Evolutionary conservation across 2,888 invertebrate species (phyloP), one percentile per base, ranked within the genome.

Genomic region (Scaptomyza caliginosa): DNA sequence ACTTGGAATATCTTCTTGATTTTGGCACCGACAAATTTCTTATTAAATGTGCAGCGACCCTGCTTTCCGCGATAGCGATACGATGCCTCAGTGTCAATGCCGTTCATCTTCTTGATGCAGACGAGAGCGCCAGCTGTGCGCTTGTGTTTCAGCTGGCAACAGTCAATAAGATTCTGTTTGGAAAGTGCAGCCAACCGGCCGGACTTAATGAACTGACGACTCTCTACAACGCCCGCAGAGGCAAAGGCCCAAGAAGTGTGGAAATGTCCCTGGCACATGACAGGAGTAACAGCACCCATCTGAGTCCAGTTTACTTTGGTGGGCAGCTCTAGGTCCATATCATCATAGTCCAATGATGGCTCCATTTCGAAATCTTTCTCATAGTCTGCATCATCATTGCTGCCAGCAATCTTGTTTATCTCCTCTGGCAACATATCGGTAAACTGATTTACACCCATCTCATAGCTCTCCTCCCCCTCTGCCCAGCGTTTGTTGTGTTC

Each of bases 161-260:
- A 69, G 23, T 69, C 74, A 13, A 69, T 5, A 10, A 74, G 24
- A 4, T 68, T 46, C 21, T 70, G 69, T n/a, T 67, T 67, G n/a
- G 60, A 74, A 0, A 74, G 67, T 3, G 16, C 7, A 2, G 4
- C 3, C 45, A 66, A 8, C 4, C 21, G 34, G 3, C 67, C 49
- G 0, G 4, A 16, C 1, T 24, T 26, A 0, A 74, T 11, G n/a
- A 67, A 62, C 30, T 57, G 19, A 8, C 42, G 70, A 24, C 75
- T 71, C 39, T 54, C 63, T 0, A 50, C 21, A 1, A 38, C 62
- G 3, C 52, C 70, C 16, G 70, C 52, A 1, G 56, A 49, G 2
- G 74, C 70, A 39, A 71, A 74, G 36, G 63, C 75, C 75, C 75
- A 71, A 6, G 75, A 69, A 7, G 46, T 57, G 19, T 74, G 54